These are phyloP conservation scores for Esox niger DNA, from an alignment of 2,113 vertebrate genomes.

Conservation along the genomic window DNA sequence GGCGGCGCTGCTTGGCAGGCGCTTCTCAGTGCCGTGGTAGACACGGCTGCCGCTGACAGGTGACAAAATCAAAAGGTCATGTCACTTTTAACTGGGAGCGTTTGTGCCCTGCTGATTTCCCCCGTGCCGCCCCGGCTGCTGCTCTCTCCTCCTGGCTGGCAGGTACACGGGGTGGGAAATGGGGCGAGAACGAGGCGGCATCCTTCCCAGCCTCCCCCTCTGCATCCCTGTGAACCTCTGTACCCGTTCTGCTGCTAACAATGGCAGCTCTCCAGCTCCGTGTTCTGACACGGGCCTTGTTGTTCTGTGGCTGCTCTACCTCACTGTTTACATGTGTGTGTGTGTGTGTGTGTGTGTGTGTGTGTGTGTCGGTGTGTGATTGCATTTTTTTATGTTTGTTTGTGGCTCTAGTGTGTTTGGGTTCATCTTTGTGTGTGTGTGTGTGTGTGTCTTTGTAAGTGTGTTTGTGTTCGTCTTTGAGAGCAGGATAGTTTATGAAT, in stretches of 20 bases:
- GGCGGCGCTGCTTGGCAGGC: constrained; percentile 58
- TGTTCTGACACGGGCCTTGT: constrained; percentile 55
- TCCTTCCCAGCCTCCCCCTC: constrained; percentile 57
- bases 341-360: constrained; percentile 4
- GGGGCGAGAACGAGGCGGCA: constrained; percentile 59
- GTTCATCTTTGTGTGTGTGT: constrained; percentile 12
- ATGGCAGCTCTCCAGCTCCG: constrained; percentile 48
- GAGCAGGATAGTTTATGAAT: background rate
- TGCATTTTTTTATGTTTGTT: constrained; percentile 22
- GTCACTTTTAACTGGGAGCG: constrained; percentile 95
- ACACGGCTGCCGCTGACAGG: constrained; percentile 87
- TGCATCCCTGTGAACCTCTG: constrained; percentile 74
- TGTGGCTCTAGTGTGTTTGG: constrained; percentile 15
- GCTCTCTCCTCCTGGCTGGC: constrained; percentile 46
- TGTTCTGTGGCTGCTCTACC: constrained; percentile 59
- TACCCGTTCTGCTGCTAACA: constrained; percentile 72
- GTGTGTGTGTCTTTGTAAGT: background rate
- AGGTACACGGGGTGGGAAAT: constrained; percentile 70
- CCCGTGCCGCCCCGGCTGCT: constrained; percentile 70
- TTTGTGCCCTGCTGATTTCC: constrained; percentile 96
- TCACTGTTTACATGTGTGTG: constrained; percentile 43
- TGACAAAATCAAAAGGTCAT: constrained; percentile 97
- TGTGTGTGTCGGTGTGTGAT: background rate
- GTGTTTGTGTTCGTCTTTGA: background rate
- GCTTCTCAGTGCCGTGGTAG: constrained; percentile 66